Base-by-base conservation (phyloP, 2,113 vertebrate genomes). In the Oncorhynchus keta region DNA sequence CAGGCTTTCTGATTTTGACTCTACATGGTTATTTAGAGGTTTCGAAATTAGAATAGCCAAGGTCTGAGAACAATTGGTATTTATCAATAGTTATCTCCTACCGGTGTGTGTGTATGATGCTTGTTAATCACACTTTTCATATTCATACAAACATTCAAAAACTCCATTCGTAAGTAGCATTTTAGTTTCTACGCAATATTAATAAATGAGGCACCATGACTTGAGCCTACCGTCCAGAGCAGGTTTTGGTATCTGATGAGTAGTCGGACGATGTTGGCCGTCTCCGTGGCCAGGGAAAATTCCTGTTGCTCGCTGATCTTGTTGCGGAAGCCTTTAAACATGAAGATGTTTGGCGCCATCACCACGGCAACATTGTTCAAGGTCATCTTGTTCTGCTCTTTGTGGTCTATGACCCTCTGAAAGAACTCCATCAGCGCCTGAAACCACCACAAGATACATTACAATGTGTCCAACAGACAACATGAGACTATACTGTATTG, bases 291-390 rank as follows among this genome's bases (percentile, higher is more conserved):
- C 96, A 97, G 96, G 74, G 86, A 91, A 81, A 97, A 95, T 86
- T 97, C 95, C 79, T 89, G 94, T 81, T 97, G 95, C 72, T 96
- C 96, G 0, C 87, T 92, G 55, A 91, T 79, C 89, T 98, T 99
- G 70, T 93, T 89, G 76, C 93, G 91, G 73, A 95, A 86, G 0
- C 94, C 90, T 70, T 95, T 97, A 83, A 95, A 96, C 26, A 96
- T 96, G 92, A 99, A 98, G 89, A 99, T 95, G 90, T 98, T 99
- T n/a, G 97, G 97, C 3, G 97, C 96, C 96, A 99, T 99, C 83
- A 99, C 94, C 91, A 99, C 95, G 0, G 97, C 95, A n/a, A 98
- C 94, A 5, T 99, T 99, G 86, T 96, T 97, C 49, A 95, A 81
- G 0, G 94, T 99, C 98, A 99, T 99, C 91, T 96, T 98, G 79